Evolutionary conservation across 30 jellyfish, hydroid and myxozoan species (phyloP), one percentile per base, ranked within the genome.

Genomic region (Haliclystus octoradiatus): DNA sequence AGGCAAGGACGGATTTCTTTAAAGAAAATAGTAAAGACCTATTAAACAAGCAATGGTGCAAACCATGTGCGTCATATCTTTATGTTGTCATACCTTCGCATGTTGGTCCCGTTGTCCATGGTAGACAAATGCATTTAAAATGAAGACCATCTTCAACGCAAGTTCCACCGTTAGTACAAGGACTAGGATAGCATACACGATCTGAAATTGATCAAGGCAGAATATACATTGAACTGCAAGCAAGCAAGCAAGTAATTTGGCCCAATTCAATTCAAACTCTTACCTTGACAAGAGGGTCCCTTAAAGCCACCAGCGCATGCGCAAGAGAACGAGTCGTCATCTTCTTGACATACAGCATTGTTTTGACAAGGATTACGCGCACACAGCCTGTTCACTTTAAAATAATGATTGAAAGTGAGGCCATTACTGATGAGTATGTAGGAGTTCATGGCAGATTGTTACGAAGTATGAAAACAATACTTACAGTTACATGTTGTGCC

Each of bases 1-100:
- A 68, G 69, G 49, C 98, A 89, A 7, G 98, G 98, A 9, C 94
- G 89, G 63, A 83, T 73, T 70, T 75, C 98, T 89, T 34, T 12
- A 33, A 27, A 22, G 27, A 60, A 61, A 27, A 46, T 25, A n/a
- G n/a, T n/a, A n/a, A n/a, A n/a, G n/a, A n/a, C n/a, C n/a, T n/a
- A n/a, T n/a, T n/a, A n/a, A n/a, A n/a, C n/a, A n/a, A n/a, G n/a
- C n/a, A n/a, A n/a, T n/a, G n/a, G n/a, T n/a, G n/a, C n/a, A n/a
- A n/a, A n/a, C n/a, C n/a, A n/a, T n/a, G n/a, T n/a, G n/a, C n/a
- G n/a, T n/a, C n/a, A n/a, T n/a, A n/a, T n/a, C n/a, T n/a, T n/a
- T n/a, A n/a, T n/a, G n/a, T n/a, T n/a, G n/a, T n/a, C n/a, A n/a
- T n/a, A 88, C 97, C 94, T 75, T 88, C 91, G 68, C 97, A 88